phyloP scores from a whole-genome alignment of 2,888 invertebrate genomes.

The Parascotia fuliginaria region DNA sequence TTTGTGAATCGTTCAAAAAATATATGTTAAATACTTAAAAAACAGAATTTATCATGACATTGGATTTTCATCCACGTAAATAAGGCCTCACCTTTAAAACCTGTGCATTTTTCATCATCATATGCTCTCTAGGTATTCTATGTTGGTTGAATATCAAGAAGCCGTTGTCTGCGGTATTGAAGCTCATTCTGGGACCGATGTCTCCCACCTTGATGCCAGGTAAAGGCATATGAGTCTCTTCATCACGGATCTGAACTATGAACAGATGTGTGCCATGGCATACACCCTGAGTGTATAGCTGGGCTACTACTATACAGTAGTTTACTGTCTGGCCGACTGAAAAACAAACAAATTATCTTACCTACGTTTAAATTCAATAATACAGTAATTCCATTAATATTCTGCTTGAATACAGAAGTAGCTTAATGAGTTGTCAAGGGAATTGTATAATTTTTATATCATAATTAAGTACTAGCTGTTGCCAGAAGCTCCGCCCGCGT shows the following conservation, averaged over 20 bases:
- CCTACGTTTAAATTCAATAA: too few relatives aligned
- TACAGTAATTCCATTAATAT: too few relatives aligned
- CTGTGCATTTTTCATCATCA: slow-evolving; percentile 97
- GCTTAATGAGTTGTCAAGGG: not conserved
- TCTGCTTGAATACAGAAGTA: not conserved
- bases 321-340: slow-evolving; percentile 96
- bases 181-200: slow-evolving; percentile 96
- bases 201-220: slow-evolving; percentile 96
- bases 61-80: not conserved
- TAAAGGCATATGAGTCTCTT: slow-evolving; percentile 93
- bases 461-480: too few relatives aligned
- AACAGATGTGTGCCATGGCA: slow-evolving; percentile 96
- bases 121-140: slow-evolving; percentile 92
- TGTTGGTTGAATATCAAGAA: slow-evolving; percentile 93
- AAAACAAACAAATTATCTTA: slow-evolving; percentile 44
- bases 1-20: too few relatives aligned
- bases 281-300: slow-evolving; percentile 91
- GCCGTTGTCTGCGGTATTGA: slow-evolving; percentile 95
- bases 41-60: too few relatives aligned
- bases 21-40: too few relatives aligned
- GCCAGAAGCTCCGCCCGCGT: too few relatives aligned
- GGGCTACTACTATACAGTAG: slow-evolving; percentile 95
- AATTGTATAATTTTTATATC: not conserved
- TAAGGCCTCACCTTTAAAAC: slow-evolving; percentile 77
- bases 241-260: slow-evolving; percentile 94